phyloP scores from a whole-genome alignment of 2,888 invertebrate genomes.

The Caradrina kadenii region DNA sequence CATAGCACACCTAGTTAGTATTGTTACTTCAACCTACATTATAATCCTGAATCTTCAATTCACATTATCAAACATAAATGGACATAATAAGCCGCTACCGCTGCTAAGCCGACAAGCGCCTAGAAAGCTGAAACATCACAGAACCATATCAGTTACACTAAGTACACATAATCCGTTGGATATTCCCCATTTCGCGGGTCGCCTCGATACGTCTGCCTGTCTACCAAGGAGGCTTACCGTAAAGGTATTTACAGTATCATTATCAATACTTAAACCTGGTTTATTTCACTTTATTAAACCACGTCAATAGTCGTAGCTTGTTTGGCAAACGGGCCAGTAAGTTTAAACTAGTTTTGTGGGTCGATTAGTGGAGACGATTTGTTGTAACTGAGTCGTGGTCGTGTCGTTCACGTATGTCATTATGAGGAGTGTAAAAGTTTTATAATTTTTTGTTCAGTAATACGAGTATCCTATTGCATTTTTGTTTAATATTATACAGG shows the following conservation, averaged over 20 bases:
- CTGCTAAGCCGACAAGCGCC: constrained; percentile 3
- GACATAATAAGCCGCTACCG: constrained; percentile 17
- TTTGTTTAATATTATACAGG: too few species aligned
- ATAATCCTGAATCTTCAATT: neutral
- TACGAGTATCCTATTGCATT: too few species aligned
- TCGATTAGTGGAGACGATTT: constrained; percentile 62
- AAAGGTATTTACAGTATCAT: constrained; percentile 50
- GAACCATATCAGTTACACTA: constrained; percentile 19
- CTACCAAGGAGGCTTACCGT: constrained; percentile 16
- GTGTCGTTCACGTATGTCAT: neutral
- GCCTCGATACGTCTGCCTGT: constrained; percentile 44
- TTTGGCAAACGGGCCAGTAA: constrained; percentile 59
- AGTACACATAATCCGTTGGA: constrained; percentile 23
- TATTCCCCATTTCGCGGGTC: constrained; percentile 16
- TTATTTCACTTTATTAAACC: constrained; percentile 65
- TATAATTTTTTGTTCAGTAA: too few species aligned
- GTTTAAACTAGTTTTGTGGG: constrained; percentile 55
- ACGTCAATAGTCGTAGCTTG: constrained; percentile 59
- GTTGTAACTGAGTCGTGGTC: constrained; percentile 27
- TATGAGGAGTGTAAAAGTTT: too few species aligned
- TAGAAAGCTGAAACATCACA: constrained; percentile 41
- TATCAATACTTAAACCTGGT: constrained; percentile 55
- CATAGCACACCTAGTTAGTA: neutral
- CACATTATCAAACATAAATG: constrained; percentile 13
- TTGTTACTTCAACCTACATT: constrained; percentile 11